phyloP scores from a whole-genome alignment of 2,888 invertebrate species.

The Melanotus villosus region DNA sequence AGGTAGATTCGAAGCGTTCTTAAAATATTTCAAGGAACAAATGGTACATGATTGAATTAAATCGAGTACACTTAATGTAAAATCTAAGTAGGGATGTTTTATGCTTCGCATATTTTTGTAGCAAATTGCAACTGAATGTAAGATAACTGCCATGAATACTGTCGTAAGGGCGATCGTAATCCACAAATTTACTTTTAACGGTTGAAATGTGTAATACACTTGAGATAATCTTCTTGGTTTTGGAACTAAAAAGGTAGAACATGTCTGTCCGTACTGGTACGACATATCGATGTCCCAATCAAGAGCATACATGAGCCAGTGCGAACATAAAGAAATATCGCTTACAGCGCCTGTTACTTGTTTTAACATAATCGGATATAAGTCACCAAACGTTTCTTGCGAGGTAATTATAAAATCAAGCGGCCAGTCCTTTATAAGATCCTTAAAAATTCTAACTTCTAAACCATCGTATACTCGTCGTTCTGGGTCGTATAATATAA shows the following conservation, averaged over 20 bases:
- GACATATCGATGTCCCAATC: slow-evolving; percentile 11
- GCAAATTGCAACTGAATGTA: slow-evolving; percentile 1
- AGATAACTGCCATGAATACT: background rate
- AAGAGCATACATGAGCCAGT: slow-evolving; percentile 1
- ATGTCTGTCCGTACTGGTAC: slow-evolving; percentile 45
- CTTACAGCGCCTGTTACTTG: background rate
- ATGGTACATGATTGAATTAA: slow-evolving; percentile 8
- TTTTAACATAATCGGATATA: background rate
- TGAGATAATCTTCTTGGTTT: slow-evolving; percentile 36
- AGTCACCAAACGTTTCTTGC: background rate
- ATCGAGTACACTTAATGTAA: slow-evolving; percentile 1
- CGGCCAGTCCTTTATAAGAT: slow-evolving; percentile 17
- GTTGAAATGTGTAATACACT: slow-evolving; percentile 31
- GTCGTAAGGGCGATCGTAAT: slow-evolving; percentile 6
- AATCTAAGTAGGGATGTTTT: slow-evolving; percentile 21
- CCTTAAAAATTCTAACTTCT: slow-evolving; percentile 29
- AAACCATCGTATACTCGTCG: slow-evolving; percentile 28
- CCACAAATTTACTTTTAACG: slow-evolving; percentile 32
- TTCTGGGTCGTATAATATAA: slow-evolving; percentile 1
- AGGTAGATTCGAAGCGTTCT: background rate
- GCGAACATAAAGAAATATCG: slow-evolving; percentile 19
- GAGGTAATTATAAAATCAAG: slow-evolving; percentile 1
- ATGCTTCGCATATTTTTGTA: background rate
- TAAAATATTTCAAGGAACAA: slow-evolving; percentile 21
- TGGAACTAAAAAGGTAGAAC: slow-evolving; percentile 51